Base-by-base conservation (phyloP, 2,797 vertebrate genomes). In the Lacerta agilis region DNA sequence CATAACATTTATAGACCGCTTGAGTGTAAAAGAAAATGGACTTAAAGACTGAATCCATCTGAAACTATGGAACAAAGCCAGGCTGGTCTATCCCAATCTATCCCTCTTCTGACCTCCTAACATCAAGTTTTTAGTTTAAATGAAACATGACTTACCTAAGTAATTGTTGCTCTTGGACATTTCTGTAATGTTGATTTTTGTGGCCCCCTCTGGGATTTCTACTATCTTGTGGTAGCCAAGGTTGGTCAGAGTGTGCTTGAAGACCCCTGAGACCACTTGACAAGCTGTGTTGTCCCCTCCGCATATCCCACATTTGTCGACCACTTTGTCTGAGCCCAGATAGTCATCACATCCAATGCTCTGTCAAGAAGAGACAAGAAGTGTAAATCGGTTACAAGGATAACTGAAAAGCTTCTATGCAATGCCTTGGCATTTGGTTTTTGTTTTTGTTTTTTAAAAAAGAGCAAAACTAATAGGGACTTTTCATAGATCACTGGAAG, bases 81-180 rank as follows among this genome's bases (percentile, higher is more conserved):
- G 58, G 20, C 18, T 61, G 58, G 20, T 61, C 18, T 20, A 61
- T 23, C 49, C 49, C 49, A 15, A 55, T 55, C 58, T 20, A 61
- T 61, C 58, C 58, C 20, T 61, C 17, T 61, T 36, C 71, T 49
- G 29, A 55, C 45, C 43, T 75, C 29, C 43, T 17, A 17, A n/a
- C 77, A 88, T 69, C 84, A 90, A 1, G 25, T 55, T 69, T 89
- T 67, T 73, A 79, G 81, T 36, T 73, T 27, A 36, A 55, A 67
- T 71, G 79, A 87, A 27, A 43, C 33, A 73, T 43, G 77, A 94
- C 98, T 97, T 96, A 99, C 99, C 99, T 89, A 99, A 94, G 90
- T 99, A 99, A 96, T 99, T 99, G 94, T 98, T 98, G 97, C 99
- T 99, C 97, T 99, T 99, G 92, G 98, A 87, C 98, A 99, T 98